A percentile compares a stretch with the other conserved stretches of the same genome.
phyloP scores from a whole-genome alignment of 1,140 invertebrate species.

The Plutomurus gul region DNA sequence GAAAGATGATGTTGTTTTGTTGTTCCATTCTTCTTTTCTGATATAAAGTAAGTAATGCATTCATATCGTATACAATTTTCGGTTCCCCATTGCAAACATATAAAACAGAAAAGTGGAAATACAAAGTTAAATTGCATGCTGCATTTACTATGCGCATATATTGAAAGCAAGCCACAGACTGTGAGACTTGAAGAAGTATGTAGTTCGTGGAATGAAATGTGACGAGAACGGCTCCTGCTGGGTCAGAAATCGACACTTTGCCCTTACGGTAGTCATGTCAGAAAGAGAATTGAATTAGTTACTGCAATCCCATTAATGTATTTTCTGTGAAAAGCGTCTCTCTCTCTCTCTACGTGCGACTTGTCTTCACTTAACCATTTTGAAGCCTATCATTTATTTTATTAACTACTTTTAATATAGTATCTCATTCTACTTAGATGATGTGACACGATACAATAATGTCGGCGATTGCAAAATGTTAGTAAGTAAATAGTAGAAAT shows the following conservation, averaged over 20 bases:
- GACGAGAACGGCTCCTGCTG: background rate
- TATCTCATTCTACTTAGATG: too few species aligned
- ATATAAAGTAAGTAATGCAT: background rate
- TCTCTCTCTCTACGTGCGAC: background rate
- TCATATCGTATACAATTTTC: too few species aligned
- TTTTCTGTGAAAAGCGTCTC: background rate
- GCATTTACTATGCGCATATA: background rate
- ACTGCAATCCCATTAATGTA: too few species aligned
- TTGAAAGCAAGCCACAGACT: background rate
- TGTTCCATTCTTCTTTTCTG: background rate
- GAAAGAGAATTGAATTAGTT: background rate
- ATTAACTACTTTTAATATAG: background rate
- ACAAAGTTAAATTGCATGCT: too few species aligned
- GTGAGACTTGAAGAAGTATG: background rate
- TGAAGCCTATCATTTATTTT: background rate
- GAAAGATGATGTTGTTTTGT: too few species aligned
- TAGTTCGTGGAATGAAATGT: too few species aligned
- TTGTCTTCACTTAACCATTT: background rate
- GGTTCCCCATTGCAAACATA: too few species aligned
- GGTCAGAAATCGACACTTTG: conserved; percentile 19
- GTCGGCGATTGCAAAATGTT: too few species aligned
- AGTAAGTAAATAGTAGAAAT: too few species aligned
- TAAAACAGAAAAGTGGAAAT: too few species aligned
- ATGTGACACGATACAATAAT: too few species aligned
- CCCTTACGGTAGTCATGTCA: background rate